Evolutionary conservation across 2,888 invertebrate species (phyloP).

Genomic region (Diadegma fenestrale): DNA sequence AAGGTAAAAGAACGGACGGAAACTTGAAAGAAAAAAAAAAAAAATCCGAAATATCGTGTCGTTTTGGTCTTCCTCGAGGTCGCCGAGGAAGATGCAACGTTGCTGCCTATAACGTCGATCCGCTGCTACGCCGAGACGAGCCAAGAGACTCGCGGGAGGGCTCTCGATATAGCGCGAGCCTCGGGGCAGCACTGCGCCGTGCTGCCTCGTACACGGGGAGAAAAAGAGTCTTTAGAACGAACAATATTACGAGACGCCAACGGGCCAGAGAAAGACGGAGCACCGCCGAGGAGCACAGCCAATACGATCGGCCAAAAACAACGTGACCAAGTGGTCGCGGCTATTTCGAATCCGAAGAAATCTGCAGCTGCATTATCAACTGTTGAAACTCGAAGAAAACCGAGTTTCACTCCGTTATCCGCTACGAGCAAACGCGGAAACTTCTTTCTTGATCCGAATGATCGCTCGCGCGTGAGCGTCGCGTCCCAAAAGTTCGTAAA

Average conservation of each 20-base stretch:
- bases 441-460: not conserved
- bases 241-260: conserved; percentile 41
- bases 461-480: no score
- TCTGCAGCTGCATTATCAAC: conserved; percentile 26
- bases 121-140: conserved; percentile 64
- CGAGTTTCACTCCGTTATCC: conserved; percentile 21
- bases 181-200: conserved; percentile 72
- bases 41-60: conserved; percentile 24
- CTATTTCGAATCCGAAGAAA: conserved; percentile 68
- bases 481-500: not conserved
- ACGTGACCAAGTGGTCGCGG: conserved; percentile 63
- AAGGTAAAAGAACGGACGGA: conserved; percentile 20
- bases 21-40: conserved; percentile 25
- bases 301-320: conserved; percentile 61
- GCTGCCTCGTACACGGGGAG: conserved; percentile 51
- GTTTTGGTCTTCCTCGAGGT: conserved; percentile 59
- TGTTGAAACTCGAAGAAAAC: conserved; percentile 2
- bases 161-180: conserved; percentile 72
- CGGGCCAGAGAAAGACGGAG: conserved; percentile 36
- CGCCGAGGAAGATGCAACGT: conserved; percentile 49
- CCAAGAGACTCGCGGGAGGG: conserved; percentile 69
- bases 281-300: conserved; percentile 41
- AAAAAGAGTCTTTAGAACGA: conserved; percentile 63
- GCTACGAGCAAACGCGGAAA: conserved; percentile 24
- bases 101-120: conserved; percentile 49